These are phyloP conservation scores for Tragulus kanchil DNA, from an alignment of 2,113 vertebrate species.

Conservation along the genomic window DNA sequence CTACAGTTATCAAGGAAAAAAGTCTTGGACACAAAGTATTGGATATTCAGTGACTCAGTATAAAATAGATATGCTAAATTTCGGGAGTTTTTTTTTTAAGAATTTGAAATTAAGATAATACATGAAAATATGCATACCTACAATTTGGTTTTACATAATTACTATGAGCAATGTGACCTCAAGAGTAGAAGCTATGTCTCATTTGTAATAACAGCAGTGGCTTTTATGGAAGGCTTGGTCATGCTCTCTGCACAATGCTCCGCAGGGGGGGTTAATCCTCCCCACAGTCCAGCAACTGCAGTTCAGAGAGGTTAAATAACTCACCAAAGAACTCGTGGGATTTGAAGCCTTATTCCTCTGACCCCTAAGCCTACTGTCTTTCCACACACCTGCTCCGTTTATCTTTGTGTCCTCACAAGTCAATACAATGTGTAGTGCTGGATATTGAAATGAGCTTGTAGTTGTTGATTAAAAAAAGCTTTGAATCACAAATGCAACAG, in stretches of 20 bases:
- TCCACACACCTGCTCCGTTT: not conserved
- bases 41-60: not conserved
- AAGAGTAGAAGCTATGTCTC: not conserved
- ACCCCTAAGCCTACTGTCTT: constrained; percentile 16
- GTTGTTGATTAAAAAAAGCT: constrained; percentile 33
- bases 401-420: constrained; percentile 14
- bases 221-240: not conserved
- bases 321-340: not conserved
- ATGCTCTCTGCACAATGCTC: not conserved
- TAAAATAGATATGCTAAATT: not conserved
- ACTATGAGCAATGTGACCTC: not conserved
- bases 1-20: constrained; percentile 26
- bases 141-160: not conserved
- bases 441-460: not conserved
- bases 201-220: not conserved
- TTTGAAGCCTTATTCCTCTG: constrained; percentile 26
- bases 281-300: not conserved
- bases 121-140: not conserved
- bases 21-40: not conserved
- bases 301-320: constrained; percentile 54
- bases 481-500: not conserved
- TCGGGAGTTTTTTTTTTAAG: not conserved
- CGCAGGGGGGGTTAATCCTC: not conserved
- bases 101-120: constrained; percentile 44
- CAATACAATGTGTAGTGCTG: not conserved